Base-by-base conservation (phyloP, 2,888 invertebrate genomes). In the Onthophagus sagittarius region DNA sequence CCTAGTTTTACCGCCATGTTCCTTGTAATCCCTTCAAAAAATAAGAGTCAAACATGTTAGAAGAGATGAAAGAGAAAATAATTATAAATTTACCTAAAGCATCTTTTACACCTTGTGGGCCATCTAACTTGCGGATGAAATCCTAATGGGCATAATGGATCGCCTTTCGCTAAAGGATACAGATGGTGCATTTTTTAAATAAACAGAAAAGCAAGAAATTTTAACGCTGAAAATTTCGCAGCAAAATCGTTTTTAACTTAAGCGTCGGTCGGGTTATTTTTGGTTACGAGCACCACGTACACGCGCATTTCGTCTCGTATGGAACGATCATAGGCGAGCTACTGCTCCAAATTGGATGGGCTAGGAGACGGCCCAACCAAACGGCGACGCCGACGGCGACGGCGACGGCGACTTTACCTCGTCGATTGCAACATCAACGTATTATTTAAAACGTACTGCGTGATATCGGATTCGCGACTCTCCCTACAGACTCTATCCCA, bases 41-140 rank as follows among this genome's bases (percentile, higher is more conserved):
- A 23, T 23, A 23, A 80, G 74, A 81, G 80, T 76, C 7, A 70
- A 14, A n/a, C n/a, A n/a, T n/a, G n/a, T n/a, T n/a, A 9, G 31
- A 33, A n/a, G 31, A 9, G 69, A 67, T 5, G 13, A 71, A 62
- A n/a, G 2, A 15, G 13, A 71, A 62, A n/a, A 5, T n/a, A 23
- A 23, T 23, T 23, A 23, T 23, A 23, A 23, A 23, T 64, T 39
- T 85, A 91, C 90, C 93, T 90, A 88, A 96, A 96, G 86, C 96
- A 97, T 80, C 96, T 89, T 87, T 96, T 96, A 87, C 96, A 96
- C 82, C 96, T 90, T 74, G 96, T 96, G 70, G 96, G 96, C 94
- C 96, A 96, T 82, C 96, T 91, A 80, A 96, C 95, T 88, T 97
- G 96, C 75, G 97, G 96, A 87, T 96, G 95, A 86, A 97, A 97